Percentiles rank a stretch among this genome's conserved stretches.
Evolutionary conservation across 92 coral and sea anemone genomes (phyloP).

Genomic region (Blastomussa wellsi): DNA sequence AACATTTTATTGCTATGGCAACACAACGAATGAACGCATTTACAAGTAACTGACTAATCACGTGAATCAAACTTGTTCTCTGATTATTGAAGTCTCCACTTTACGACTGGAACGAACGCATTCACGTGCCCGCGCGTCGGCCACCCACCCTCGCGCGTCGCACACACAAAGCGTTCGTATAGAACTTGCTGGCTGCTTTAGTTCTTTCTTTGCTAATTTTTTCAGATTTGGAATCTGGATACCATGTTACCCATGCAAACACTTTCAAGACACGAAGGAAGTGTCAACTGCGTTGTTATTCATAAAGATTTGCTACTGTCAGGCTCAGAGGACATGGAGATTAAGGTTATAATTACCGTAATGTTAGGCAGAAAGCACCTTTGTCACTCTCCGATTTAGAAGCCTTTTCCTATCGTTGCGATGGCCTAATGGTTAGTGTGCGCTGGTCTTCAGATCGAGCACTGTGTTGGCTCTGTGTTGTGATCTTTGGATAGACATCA

Average conservation of each 20-base stretch:
- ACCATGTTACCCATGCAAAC: constrained; percentile 98
- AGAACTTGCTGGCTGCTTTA: background rate
- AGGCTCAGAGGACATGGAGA: constrained; percentile 97
- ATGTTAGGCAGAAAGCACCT: background rate
- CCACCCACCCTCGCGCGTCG: background rate
- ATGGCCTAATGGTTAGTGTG: too few species aligned
- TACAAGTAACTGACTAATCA: background rate
- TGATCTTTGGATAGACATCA: too few species aligned
- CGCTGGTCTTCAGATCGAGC: too few species aligned
- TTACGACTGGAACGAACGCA: background rate
- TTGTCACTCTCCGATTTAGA: too few species aligned
- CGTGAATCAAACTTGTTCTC: too few species aligned
- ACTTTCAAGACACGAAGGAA: constrained; percentile 96
- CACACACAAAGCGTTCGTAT: background rate
- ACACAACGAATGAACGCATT: background rate
- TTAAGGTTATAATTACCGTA: constrained; percentile 66
- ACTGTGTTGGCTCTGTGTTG: too few species aligned
- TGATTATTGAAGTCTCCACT: background rate
- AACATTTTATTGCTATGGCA: background rate
- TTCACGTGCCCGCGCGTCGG: background rate
- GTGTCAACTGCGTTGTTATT: constrained; percentile 93
- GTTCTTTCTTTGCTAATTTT: background rate
- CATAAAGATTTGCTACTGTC: constrained; percentile 91
- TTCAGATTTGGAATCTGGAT: constrained; percentile 94
- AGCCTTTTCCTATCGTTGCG: too few species aligned